Evolutionary conservation across 2,888 invertebrate species (phyloP), one percentile per base, ranked within the genome.

Genomic region (Mallateleia sp.): DNA sequence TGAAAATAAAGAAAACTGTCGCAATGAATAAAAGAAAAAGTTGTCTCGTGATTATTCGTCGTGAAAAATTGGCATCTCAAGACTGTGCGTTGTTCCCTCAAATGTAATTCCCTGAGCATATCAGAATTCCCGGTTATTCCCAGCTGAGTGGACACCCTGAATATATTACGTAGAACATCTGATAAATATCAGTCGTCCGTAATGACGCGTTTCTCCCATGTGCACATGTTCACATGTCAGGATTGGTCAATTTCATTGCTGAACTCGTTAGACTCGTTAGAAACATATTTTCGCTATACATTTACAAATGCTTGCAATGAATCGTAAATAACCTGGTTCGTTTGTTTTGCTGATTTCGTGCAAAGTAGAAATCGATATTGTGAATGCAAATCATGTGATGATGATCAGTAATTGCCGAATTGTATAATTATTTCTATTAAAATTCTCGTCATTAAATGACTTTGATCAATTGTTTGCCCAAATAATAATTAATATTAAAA

Each of bases 91-190:
- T 34, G 54, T 66, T 64, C 66, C 58, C 66, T 72, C 66, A 34
- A 50, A 62, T 72, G 72, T 72, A 81, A 81, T 72, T 81, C 62
- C 72, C 64, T 28, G 47, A 56, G 81, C 50, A 81, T 74, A 74
- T 81, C 81, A 81, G 81, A 74, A 74, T 72, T 81, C 81, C 52
- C 42, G 60, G 81, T 81, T 81, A 81, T 81, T 74, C 72, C 42
- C 81, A 81, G 66, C 58, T 42, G 81, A 81, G 67, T 81, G 72
- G 72, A 72, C 80, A 81, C 72, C 80, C 80, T 72, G 80, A 80
- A 80, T 80, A 72, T 80, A 80, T 80, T 80, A 80, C 71, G 45
- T 18, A 38, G 71, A 62, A 72, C 71, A 64, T 80, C 80, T 80
- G 71, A 80, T 80, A 79, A 69, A 79, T 79, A 71, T 79, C 79